These are phyloP conservation scores for Epirrhoe tristata DNA, from an alignment of 2,888 invertebrate species.

Conservation along the genomic window DNA sequence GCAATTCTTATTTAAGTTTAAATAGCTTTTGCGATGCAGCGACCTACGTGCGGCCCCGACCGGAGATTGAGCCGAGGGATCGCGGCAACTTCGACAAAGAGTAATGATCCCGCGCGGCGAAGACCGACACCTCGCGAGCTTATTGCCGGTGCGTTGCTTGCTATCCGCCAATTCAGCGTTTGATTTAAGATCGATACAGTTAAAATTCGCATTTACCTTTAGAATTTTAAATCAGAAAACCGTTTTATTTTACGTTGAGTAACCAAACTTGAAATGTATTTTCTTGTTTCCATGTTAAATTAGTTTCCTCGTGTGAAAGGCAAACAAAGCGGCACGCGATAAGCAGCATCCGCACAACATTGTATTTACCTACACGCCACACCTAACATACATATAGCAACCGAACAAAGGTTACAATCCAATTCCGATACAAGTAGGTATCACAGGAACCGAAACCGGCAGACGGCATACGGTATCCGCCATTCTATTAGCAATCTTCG, in stretches of 20 bases:
- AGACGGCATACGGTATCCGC: slow-evolving; percentile 46
- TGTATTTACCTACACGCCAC: slow-evolving; percentile 31
- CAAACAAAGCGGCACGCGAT: slow-evolving; percentile 29
- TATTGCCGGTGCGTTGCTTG: slow-evolving; percentile 28
- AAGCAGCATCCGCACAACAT: slow-evolving; percentile 25
- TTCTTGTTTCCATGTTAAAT: slow-evolving; percentile 6
- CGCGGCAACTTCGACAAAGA: slow-evolving; percentile 68
- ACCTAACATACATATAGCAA: slow-evolving; percentile 20
- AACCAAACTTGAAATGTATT: slow-evolving; percentile 6
- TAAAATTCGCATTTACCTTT: not conserved
- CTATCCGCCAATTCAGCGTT: slow-evolving; percentile 18
- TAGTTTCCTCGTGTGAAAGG: slow-evolving; percentile 13
- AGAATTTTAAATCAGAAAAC: not conserved
- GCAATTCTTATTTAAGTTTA: slow-evolving; percentile 67
- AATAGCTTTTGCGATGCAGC: slow-evolving; percentile 62
- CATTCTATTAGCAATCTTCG: slow-evolving; percentile 64
- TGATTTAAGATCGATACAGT: slow-evolving; percentile 8
- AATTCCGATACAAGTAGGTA: slow-evolving; percentile 44
- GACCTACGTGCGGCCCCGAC: slow-evolving; percentile 53
- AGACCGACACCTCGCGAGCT: slow-evolving; percentile 48
- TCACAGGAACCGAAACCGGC: slow-evolving; percentile 42
- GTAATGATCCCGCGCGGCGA: slow-evolving; percentile 58
- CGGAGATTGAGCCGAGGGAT: slow-evolving; percentile 63
- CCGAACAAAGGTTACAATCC: slow-evolving; percentile 45
- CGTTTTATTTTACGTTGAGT: not conserved